phyloP scores from a whole-genome alignment of 1,140 invertebrate genomes.

The Zophobas morio region DNA sequence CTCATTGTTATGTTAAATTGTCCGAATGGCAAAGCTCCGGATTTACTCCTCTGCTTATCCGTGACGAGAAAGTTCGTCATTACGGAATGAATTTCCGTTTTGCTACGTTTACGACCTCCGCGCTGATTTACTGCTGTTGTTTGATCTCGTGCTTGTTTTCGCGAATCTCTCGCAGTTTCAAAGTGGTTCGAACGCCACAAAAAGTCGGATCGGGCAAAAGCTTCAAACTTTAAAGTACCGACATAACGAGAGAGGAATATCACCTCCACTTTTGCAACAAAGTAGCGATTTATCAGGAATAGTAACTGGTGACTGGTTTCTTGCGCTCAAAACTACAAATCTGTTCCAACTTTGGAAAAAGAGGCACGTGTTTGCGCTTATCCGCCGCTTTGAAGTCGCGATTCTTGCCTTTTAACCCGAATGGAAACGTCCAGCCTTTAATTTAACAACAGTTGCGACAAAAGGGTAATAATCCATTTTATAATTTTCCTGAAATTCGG shows the following conservation, averaged over 20 bases:
- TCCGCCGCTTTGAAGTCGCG: no score
- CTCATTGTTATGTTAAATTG: slow-evolving; percentile 23
- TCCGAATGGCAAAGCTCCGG: slow-evolving; percentile 1
- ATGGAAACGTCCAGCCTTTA: not conserved
- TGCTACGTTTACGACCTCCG: slow-evolving; percentile 21
- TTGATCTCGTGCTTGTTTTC: slow-evolving; percentile 28
- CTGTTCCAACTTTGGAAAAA: no score
- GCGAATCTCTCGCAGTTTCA: slow-evolving; percentile 11
- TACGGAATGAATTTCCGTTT: slow-evolving; percentile 41
- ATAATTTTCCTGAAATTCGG: no score
- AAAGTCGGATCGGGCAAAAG: not conserved
- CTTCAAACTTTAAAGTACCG: not conserved
- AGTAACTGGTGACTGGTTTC: no score
- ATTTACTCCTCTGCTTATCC: not conserved
- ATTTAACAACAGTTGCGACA: not conserved
- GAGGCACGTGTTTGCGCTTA: no score
- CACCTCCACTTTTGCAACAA: no score
- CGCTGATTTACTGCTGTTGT: slow-evolving; percentile 33
- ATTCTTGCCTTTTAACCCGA: not conserved
- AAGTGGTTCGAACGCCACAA: slow-evolving; percentile 10
- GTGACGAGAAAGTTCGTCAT: slow-evolving; percentile 19
- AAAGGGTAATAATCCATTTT: not conserved
- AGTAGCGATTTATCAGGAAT: no score
- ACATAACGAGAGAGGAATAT: not conserved
- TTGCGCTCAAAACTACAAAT: no score